phyloP scores from a whole-genome alignment of 1,140 invertebrate species.

The Chrysomallon squamiferum region DNA sequence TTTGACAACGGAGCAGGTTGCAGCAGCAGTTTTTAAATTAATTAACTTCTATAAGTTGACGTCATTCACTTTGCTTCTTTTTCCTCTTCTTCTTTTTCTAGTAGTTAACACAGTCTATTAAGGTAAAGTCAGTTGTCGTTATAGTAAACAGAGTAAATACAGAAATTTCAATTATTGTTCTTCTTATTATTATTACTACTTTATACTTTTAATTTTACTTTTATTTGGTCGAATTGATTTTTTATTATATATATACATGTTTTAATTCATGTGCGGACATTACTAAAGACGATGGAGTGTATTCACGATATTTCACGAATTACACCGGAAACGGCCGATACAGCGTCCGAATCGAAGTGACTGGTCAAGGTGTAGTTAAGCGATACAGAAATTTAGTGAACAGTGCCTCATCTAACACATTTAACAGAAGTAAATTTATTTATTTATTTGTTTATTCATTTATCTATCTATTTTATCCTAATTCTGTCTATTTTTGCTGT shows the following conservation, averaged over 20 bases:
- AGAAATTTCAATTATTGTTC: too few species aligned
- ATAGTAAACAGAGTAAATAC: too few species aligned
- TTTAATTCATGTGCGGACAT: conserved; percentile 70
- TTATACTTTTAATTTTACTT: too few species aligned
- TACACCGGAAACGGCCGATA: conserved; percentile 64
- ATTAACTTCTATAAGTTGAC: not conserved
- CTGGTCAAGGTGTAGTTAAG: not conserved
- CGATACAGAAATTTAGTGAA: too few species aligned
- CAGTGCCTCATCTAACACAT: too few species aligned
- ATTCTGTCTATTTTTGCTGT: too few species aligned
- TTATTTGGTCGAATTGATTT: too few species aligned
- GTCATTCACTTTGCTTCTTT: not conserved
- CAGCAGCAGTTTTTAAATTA: not conserved
- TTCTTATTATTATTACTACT: too few species aligned
- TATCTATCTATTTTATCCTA: too few species aligned
- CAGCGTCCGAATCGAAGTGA: conserved; percentile 23
- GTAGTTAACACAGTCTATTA: not conserved
- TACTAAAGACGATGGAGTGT: conserved; percentile 73
- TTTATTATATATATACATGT: not conserved
- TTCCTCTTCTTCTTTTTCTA: not conserved
- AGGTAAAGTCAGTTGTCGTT: not conserved
- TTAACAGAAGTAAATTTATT: too few species aligned
- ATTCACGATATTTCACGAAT: conserved; percentile 70
- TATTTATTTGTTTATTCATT: too few species aligned
- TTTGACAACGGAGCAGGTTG: conserved; percentile 71